These are phyloP conservation scores for Ditula angustiorana DNA, from an alignment of 2,888 invertebrate species.

Conservation along the genomic window DNA sequence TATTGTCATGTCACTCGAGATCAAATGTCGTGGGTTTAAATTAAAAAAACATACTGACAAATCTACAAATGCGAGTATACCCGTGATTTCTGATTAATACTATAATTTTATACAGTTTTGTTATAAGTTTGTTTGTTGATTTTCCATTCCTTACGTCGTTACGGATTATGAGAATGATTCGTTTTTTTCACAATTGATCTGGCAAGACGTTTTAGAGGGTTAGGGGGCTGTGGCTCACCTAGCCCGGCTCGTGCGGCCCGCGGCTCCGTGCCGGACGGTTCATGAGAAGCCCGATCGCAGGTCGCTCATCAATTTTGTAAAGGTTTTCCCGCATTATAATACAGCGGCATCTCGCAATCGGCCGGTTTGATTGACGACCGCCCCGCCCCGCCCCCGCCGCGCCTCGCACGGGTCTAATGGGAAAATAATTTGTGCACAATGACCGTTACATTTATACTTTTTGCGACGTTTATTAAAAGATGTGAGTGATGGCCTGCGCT, in stretches of 20 bases:
- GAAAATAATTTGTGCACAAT: conserved; percentile 55
- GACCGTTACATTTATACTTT: conserved; percentile 56
- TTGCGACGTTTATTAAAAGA: conserved; percentile 58
- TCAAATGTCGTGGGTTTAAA: too few species aligned
- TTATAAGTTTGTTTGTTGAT: too few species aligned
- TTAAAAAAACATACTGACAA: too few species aligned
- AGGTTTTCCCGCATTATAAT: conserved; percentile 37
- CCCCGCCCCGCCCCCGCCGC: background rate
- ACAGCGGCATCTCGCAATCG: conserved; percentile 35
- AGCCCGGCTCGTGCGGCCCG: background rate
- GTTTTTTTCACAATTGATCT: too few species aligned
- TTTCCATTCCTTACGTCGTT: too few species aligned
- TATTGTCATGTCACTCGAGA: too few species aligned
- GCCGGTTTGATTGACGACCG: conserved; percentile 47
- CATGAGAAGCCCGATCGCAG: conserved; percentile 8
- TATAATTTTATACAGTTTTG: too few species aligned
- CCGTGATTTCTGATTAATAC: too few species aligned
- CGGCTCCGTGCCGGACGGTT: background rate
- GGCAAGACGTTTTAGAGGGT: too few species aligned
- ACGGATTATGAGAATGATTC: too few species aligned
- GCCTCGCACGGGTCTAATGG: conserved; percentile 47
- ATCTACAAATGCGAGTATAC: too few species aligned
- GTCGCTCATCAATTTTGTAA: conserved; percentile 38
- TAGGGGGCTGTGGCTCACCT: too few species aligned
- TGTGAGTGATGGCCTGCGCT: conserved; percentile 47